Evolutionary conservation across 2,113 vertebrate species (phyloP), one percentile per base, ranked within the genome.

Genomic region (Coptodon rendalli): DNA sequence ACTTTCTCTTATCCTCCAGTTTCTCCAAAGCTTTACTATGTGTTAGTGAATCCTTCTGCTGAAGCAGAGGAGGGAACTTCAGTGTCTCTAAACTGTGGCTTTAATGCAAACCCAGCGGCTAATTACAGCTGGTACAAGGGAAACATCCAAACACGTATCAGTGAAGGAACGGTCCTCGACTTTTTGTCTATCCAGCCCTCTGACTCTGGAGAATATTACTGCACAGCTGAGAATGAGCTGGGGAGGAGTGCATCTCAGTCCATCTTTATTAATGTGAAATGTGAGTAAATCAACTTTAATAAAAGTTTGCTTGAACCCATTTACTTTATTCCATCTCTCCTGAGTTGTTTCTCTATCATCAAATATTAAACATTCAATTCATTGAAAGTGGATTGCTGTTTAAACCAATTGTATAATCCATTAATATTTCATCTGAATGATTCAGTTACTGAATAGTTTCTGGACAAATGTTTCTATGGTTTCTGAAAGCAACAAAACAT

Each of bases 251-350:
- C 4, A 5, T 85, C 84, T 86, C 4, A 24, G 38, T 10, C 7
- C 17, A 27, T 53, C 14, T 5, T 5, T 16, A 61, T 73, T 31
- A 10, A 83, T 2, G 80, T 83, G 29, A 61, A 83, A 78, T 83
- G 86, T 87, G 68, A 87, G 86, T 87, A 10, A 38, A 66, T 50
- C 10, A 52, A 6, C 43, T 50, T 50, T 76, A 76, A 78, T 31
- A 76, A 0, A 43, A n/a, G 24, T 50, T 76, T 48, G 1, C 16
- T 50, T 17, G 24, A 76, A 76, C 43, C 27, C 24, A 19, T 50
- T 50, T 48, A 76, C 43, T 50, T 50, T 78, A 78, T 50, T 50
- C 8, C 22, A 27, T 43, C 38, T 10, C 13, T 45, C n/a, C n/a
- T 71, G 7, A 43, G 38, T 16, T 0, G 38, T 71, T 27, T 73